These are phyloP conservation scores for Chromis chromis DNA, from an alignment of 2,797 vertebrate genomes.

Conservation along the genomic window DNA sequence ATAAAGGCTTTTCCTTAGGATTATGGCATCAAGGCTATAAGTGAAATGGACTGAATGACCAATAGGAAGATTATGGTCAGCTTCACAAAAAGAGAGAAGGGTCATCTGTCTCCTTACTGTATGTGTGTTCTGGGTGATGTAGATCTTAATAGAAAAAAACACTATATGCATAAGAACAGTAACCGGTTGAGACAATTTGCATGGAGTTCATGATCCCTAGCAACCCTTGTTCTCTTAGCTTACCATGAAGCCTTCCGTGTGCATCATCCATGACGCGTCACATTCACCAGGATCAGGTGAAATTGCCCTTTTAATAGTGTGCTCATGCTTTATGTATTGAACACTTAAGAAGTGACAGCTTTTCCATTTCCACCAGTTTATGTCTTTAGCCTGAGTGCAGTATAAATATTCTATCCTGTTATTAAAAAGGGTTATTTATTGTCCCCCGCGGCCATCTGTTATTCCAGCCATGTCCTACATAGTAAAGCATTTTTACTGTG, in stretches of 20 bases:
- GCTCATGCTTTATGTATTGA: conserved; percentile 38
- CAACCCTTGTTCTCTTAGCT: background rate
- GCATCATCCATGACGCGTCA: background rate
- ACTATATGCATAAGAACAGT: background rate
- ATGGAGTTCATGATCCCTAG: background rate
- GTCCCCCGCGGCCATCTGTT: conserved; percentile 52
- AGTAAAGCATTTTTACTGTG: conserved; percentile 47
- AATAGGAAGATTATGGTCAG: conserved; percentile 27
- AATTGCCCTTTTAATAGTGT: conserved; percentile 15
- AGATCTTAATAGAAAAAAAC: background rate
- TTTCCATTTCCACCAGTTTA: conserved; percentile 35
- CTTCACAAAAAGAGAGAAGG: background rate
- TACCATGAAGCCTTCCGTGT: conserved; percentile 3
- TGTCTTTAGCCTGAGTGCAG: conserved; percentile 38
- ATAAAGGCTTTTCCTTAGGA: conserved; percentile 31
- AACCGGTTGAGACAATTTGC: conserved; percentile 1
- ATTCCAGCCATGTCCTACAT: conserved; percentile 56
- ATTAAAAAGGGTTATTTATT: conserved; percentile 63
- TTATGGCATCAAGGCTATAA: conserved; percentile 30
- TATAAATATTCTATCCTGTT: conserved; percentile 38
- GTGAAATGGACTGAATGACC: conserved; percentile 44
- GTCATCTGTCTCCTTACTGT: background rate
- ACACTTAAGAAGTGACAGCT: conserved; percentile 40
- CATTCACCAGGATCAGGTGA: conserved; percentile 23
- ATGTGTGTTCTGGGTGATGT: background rate